Evolutionary conservation across 2,113 vertebrate genomes (phyloP).

Genomic region (Gnathonemus echidnorhynchus): DNA sequence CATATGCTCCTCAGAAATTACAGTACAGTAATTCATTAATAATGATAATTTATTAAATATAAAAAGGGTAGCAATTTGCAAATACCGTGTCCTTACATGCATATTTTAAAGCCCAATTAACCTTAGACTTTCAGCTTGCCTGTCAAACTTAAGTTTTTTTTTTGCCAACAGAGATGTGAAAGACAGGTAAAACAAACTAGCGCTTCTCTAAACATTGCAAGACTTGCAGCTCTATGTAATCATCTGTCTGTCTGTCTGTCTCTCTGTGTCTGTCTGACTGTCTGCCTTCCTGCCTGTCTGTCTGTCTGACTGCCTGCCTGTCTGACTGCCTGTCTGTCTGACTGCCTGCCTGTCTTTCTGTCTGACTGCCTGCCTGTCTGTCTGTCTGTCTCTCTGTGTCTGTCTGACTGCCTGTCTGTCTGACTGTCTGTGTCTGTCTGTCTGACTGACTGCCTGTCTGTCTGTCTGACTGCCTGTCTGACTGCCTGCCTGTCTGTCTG

Average conservation of each 20-base stretch:
- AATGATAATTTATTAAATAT: not conserved
- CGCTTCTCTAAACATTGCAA: not conserved
- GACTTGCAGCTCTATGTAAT: not conserved
- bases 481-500: too few species aligned
- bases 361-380: not conserved
- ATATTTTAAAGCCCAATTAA: constrained; percentile 16
- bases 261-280: too few species aligned
- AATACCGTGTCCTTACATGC: not conserved
- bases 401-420: too few species aligned
- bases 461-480: not conserved
- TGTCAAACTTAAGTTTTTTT: not conserved
- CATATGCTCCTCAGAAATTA: not conserved
- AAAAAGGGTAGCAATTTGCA: not conserved
- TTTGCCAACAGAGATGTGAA: not conserved
- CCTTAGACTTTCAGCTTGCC: not conserved
- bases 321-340: not conserved
- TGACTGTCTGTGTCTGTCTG: too few species aligned
- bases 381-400: not conserved
- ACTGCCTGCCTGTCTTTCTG: too few species aligned
- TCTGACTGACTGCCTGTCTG: not conserved
- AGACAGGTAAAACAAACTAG: not conserved
- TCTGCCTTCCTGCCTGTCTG: too few species aligned
- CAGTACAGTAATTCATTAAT: not conserved
- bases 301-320: not conserved
- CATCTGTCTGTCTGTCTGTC: not conserved